Conservation (phyloP, 2,888 invertebrate genomes). For the Drosophila meridiana region DNA sequence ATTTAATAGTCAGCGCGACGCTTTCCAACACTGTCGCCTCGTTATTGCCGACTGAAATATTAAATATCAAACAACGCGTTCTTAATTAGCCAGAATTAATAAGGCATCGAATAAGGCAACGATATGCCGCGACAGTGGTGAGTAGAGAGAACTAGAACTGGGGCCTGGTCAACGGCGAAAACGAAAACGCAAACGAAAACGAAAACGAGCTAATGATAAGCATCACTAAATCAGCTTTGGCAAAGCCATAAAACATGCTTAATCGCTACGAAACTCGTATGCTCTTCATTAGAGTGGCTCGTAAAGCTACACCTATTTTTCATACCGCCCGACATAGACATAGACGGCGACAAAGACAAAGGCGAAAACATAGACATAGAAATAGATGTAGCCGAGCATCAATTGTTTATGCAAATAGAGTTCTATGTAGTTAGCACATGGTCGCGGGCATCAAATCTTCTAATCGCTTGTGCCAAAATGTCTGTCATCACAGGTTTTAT, state of each 20-base stretch:
- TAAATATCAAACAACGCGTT: conserved; percentile 62
- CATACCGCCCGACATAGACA: conserved; percentile 17
- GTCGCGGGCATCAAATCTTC: conserved; percentile 37
- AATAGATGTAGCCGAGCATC: conserved; percentile 22
- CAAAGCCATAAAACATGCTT: conserved; percentile 72
- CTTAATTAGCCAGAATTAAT: conserved; percentile 75
- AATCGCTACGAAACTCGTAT: conserved; percentile 54
- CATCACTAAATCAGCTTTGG: conserved; percentile 71
- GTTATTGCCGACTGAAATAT: conserved; percentile 36
- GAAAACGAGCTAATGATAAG: conserved; percentile 72
- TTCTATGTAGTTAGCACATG: conserved; percentile 55
- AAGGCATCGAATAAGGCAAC: conserved; percentile 50
- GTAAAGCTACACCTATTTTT: conserved; percentile 23
- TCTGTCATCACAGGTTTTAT: conserved; percentile 59
- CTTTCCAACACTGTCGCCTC: conserved; percentile 48
- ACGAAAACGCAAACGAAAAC: conserved; percentile 76
- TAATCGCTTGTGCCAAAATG: conserved; percentile 52
- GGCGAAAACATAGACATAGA: conserved; percentile 2
- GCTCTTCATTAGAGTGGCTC: conserved; percentile 51
- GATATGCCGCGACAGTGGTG: conserved; percentile 15
- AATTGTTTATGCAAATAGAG: conserved; percentile 56
- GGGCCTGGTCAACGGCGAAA: conserved; percentile 49
- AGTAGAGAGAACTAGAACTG: conserved; percentile 42
- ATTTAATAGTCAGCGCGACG: background rate
- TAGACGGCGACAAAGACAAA: background rate